Base-by-base conservation (phyloP, 2,888 invertebrate genomes). In the Lithophane ornitopus region DNA sequence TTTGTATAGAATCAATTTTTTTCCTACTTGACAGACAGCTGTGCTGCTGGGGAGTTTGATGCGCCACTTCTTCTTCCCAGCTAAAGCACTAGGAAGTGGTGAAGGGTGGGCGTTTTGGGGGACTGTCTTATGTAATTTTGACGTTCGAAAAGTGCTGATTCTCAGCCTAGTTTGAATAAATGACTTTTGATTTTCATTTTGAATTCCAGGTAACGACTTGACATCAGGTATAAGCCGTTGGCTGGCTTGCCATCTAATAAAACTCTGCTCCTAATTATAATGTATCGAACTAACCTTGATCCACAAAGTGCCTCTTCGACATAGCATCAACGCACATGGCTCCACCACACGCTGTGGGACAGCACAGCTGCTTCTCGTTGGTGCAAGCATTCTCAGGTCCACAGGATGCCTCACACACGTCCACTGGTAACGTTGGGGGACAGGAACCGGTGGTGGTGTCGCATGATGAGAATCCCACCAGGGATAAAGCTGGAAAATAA, bases 351-450 rank as follows among this genome's bases (percentile, higher is more conserved):
- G 92, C 93, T 0, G 97, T 97, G 2, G 95, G 94, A 59, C 97
- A 97, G 87, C 97, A 97, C 59, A 96, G 85, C 89, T 95, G 94
- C 12, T 92, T 92, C 12, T 89, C 90, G 3, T 80, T 75, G 61
- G 93, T 85, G 85, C 94, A 97, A 0, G 95, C 91, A 1, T 63
- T 74, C 22, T 91, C 91, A 0, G 93, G 91, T 0, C 94, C 94
- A 74, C 97, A 97, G 0, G 90, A 83, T 12, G 95, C 92, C 0
- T 93, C 93, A 80, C 97, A 97, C 49, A 96, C 87, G 72, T 96
- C 94, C 61, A 97, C 95, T 3, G 97, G 94, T 34, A 97, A 87
- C 2, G 96, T 94, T 0, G 97, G 97, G 0, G 97, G 97, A 76
- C 97, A 97, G 0, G 97, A 97, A 0, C 97, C 97, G 0, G 87